Percentiles rank a stretch among this genome's conserved stretches.
phyloP scores from a whole-genome alignment of 2,113 vertebrate species.

The Neodontobutis hainanensis region DNA sequence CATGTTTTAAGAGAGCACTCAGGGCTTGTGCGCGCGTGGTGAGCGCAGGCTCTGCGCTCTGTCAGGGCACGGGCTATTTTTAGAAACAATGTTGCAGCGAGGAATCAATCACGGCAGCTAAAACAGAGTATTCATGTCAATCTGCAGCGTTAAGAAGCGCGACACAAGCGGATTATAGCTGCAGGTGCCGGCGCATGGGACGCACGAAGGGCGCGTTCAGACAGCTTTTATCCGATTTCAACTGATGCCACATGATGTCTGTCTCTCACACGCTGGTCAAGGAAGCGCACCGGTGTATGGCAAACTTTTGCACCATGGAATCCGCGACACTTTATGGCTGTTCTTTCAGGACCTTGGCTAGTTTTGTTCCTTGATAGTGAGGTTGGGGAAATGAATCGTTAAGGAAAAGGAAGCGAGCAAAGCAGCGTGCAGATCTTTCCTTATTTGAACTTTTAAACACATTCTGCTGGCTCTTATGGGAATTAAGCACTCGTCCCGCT shows the following conservation, averaged over 20 bases:
- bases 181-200: constrained; percentile 16
- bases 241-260: constrained; percentile 47
- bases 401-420: neutral
- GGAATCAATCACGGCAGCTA: constrained; percentile 51
- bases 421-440: constrained; percentile 16
- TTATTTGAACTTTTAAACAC: constrained; percentile 19
- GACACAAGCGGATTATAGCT: neutral
- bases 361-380: constrained; percentile 35
- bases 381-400: constrained; percentile 10
- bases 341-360: constrained; percentile 50
- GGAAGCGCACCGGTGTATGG: constrained; percentile 49
- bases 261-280: constrained; percentile 27
- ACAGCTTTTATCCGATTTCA: neutral
- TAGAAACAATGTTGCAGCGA: constrained; percentile 62
- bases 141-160: constrained; percentile 23
- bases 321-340: constrained; percentile 33
- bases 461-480: constrained; percentile 88
- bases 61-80: constrained; percentile 64
- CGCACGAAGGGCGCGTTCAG: constrained; percentile 11
- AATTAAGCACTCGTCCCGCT: constrained; percentile 98
- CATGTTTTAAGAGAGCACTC: constrained; percentile 22
- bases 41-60: constrained; percentile 14
- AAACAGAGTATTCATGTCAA: constrained; percentile 32
- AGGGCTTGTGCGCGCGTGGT: constrained; percentile 36
- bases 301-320: constrained; percentile 78